These are phyloP conservation scores for Laticauda colubrina DNA, from an alignment of 2,113 vertebrate genomes.

Conservation along the genomic window DNA sequence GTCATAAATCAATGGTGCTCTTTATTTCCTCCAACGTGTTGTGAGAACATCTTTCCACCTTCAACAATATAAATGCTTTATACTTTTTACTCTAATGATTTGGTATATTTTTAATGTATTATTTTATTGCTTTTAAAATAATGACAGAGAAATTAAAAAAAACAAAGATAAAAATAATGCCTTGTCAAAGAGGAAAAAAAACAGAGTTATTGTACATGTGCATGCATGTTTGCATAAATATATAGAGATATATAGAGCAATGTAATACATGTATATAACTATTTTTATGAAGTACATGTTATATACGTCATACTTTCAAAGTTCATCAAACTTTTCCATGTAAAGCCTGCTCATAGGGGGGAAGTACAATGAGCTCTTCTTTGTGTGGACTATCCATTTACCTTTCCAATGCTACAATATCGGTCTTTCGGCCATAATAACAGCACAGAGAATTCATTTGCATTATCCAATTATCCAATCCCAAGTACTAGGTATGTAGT, in stretches of 20 bases:
- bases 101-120: not conserved
- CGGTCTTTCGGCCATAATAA: not conserved
- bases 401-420: not conserved
- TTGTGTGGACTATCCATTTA: not conserved
- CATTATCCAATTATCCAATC: not conserved
- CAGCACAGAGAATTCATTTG: not conserved
- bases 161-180: not conserved
- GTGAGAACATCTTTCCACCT: not conserved
- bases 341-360: no score
- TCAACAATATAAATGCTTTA: not conserved
- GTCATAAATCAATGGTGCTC: accelerated
- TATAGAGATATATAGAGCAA: not conserved
- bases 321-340: not conserved
- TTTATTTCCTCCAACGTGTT: not conserved
- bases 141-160: not conserved
- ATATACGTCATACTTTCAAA: not conserved
- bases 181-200: not conserved
- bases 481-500: not conserved
- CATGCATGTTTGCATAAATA: not conserved
- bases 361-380: no score
- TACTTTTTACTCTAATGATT: not conserved
- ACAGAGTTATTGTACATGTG: not conserved
- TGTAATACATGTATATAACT: not conserved
- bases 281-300: not conserved
- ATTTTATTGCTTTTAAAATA: not conserved